A percentile compares a stretch with the other conserved stretches of the same genome.
Conservation (phyloP, 2,113 vertebrate genomes). For the Rousettus leschenaultii region DNA sequence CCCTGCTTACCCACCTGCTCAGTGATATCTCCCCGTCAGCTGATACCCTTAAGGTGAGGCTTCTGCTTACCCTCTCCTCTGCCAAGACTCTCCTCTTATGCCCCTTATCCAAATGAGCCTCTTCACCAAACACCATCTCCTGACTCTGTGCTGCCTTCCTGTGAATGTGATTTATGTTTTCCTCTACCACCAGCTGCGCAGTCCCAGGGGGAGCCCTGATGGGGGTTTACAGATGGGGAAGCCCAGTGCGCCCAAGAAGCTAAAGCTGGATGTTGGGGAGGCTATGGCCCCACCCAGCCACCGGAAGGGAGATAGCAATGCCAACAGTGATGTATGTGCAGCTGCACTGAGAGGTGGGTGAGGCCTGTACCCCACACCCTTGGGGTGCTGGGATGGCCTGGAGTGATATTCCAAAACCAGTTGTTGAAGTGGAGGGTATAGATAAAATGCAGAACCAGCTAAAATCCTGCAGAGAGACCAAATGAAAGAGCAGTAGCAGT, state of each 20-base stretch:
- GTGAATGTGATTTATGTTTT: neutral
- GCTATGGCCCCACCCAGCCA: constrained; percentile 62
- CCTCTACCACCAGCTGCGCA: constrained; percentile 45
- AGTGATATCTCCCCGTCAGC: constrained; percentile 85
- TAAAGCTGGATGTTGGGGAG: constrained; percentile 71
- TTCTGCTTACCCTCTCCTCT: neutral
- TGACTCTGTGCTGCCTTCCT: neutral
- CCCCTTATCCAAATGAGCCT: neutral
- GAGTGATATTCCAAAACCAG: no score
- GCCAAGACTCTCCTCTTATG: neutral
- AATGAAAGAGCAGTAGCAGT: neutral
- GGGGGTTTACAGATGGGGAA: constrained; percentile 65
- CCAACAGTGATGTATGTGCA: constrained; percentile 89
- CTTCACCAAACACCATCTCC: neutral
- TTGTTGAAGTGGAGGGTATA: neutral
- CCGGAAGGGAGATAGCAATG: constrained; percentile 86
- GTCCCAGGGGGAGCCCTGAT: constrained; percentile 48
- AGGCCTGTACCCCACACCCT: neutral
- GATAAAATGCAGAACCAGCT: neutral
- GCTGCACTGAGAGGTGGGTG: constrained; percentile 86
- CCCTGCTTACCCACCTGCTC: constrained; percentile 85
- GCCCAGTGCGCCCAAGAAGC: constrained; percentile 78
- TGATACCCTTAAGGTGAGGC: constrained; percentile 85
- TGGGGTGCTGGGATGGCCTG: rapidly evolving
- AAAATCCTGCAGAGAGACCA: neutral